Base-by-base conservation (phyloP, 2,888 invertebrate species). In the Drosophila fungiperda region DNA sequence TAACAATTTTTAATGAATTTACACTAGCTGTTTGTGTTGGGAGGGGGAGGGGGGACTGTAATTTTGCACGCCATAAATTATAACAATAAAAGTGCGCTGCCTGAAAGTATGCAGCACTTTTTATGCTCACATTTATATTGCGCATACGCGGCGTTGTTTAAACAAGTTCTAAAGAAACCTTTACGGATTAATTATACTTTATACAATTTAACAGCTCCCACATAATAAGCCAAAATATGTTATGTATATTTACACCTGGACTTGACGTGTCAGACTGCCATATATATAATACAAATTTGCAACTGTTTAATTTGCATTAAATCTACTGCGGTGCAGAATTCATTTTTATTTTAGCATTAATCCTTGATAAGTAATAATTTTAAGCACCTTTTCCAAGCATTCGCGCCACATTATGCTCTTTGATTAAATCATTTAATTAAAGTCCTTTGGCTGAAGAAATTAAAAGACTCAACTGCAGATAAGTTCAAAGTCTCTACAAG, bases 21-120 rank as follows among this genome's bases (percentile, higher is more conserved):
- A 73, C 55, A 54, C 35, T 67, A 68, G 83, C 78, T 86, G 66
- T n/a, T n/a, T n/a, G n/a, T n/a, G n/a, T n/a, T n/a, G n/a, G n/a
- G n/a, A n/a, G 74, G 73, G 58, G 57, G 35, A 57, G 62, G n/a
- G 32, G 42, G 36, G n/a, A 29, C 26, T 36, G 42, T 36, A 42
- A 52, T 23, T 61, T 64, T 57, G 7, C 36, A 26, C n/a, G 65
- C 50, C 49, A 69, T 75, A 68, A 60, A 72, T 80, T 64, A 72
- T 67, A 77, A 59, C 48, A 45, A 29, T 26, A 57, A 53, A 61
- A 55, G 6, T 26, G 11, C 7, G 15, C 9, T 36, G 70, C 80
- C 83, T 50, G 40, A 82, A 73, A 82, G 63, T 67, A 73, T 55
- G 76, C 79, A 42, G 40, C 23, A 38, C 3, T 40, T 61, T 66